Evolutionary conservation across 2,888 invertebrate species (phyloP).

Genomic region (Melanostoma mellinum): DNA sequence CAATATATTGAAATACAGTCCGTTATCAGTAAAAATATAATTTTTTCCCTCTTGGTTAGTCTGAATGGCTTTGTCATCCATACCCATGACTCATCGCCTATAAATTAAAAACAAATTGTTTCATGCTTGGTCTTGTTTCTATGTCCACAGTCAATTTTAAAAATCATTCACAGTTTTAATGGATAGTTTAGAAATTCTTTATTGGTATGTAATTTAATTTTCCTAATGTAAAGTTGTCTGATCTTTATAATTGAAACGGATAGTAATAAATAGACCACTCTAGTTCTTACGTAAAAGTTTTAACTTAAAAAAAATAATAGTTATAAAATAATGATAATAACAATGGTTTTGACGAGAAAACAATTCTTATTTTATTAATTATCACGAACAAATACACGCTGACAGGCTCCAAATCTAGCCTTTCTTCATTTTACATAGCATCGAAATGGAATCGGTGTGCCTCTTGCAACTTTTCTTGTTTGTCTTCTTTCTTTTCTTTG

Average conservation of each 20-base stretch:
- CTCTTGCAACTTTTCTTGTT: constrained; percentile 89
- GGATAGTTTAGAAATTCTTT: no score
- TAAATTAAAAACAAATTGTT: no score
- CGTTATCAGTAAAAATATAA: no score
- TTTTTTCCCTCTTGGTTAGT: no score
- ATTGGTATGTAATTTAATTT: neutral
- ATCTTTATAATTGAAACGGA: neutral
- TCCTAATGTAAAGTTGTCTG: constrained; percentile 3
- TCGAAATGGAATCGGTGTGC: constrained; percentile 93
- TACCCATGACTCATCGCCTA: no score
- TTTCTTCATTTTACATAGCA: constrained; percentile 86
- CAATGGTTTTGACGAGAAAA: constrained; percentile 1
- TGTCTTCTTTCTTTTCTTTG: constrained; percentile 93
- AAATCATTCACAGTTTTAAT: no score
- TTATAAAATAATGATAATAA: neutral
- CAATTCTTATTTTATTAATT: constrained; percentile 4
- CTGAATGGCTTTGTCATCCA: no score
- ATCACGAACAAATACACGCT: constrained; percentile 31
- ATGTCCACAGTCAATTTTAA: no score
- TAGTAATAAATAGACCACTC: neutral
- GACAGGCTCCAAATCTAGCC: neutral
- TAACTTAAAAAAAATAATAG: neutral
- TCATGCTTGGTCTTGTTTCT: no score
- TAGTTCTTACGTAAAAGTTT: constrained; percentile 5
- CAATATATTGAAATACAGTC: no score